A percentile compares a stretch with the other conserved stretches of the same genome.
These are phyloP conservation scores for Isaurus tuberculatus DNA, from an alignment of 92 coral and sea anemone genomes.

Conservation along the genomic window DNA sequence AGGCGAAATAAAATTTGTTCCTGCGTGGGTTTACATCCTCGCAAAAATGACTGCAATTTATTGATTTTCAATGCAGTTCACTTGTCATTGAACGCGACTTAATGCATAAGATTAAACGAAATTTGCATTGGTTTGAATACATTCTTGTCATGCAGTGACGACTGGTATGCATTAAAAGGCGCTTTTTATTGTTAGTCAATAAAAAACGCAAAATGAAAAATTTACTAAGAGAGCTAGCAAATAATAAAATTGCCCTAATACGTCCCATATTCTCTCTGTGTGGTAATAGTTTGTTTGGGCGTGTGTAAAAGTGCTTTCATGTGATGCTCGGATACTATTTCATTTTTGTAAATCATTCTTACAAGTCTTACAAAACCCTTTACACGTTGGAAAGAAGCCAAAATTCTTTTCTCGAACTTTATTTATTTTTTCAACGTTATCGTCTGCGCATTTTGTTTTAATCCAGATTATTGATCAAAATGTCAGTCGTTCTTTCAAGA, in stretches of 20 bases:
- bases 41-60: not conserved
- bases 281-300: not conserved
- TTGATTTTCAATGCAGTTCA: not conserved
- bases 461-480: not conserved
- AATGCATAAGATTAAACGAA: slow-evolving; percentile 9
- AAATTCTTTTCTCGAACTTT: slow-evolving; percentile 4
- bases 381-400: slow-evolving; percentile 16
- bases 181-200: slow-evolving; percentile 9
- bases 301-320: slow-evolving; percentile 24
- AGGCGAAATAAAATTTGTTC: slow-evolving; percentile 15
- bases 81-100: slow-evolving; percentile 11
- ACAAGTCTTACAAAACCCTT: slow-evolving; percentile 18
- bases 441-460: not conserved
- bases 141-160: slow-evolving; percentile 24
- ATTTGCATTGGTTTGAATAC: slow-evolving; percentile 31
- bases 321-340: slow-evolving; percentile 15
- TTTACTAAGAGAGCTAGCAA: not conserved
- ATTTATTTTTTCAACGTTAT: slow-evolving; percentile 1
- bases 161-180: slow-evolving; percentile 27
- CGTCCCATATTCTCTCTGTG: slow-evolving; percentile 7
- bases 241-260: not conserved
- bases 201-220: not conserved
- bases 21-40: slow-evolving; percentile 8
- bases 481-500: not conserved
- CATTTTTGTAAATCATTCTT: not conserved